Evolutionary conservation across 1,140 invertebrate species (phyloP), one percentile per base, ranked within the genome.

Genomic region (Zaprionus kolodkinae): DNA sequence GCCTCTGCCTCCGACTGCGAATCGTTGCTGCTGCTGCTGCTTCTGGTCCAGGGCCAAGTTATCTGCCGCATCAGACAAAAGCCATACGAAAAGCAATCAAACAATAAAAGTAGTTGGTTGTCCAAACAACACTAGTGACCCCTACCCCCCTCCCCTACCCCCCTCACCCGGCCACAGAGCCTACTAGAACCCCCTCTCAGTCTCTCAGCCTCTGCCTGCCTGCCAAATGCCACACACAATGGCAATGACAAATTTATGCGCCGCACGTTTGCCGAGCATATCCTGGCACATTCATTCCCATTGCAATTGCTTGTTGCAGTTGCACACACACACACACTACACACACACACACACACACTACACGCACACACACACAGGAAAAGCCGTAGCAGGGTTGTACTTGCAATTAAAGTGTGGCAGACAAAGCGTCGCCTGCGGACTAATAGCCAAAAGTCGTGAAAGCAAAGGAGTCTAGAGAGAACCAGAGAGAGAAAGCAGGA

Each of bases 31-130:
- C 45, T 50, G 45, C 15, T 50, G 27, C 27, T 30, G 27, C 27
- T 3, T 30, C 27, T 30, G 27, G 27, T 30, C 27, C 27, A 30
- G 30, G 48, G 59, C 67, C 68, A 63, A 63, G 60, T 50, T 55
- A 56, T 45, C 68, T 71, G 60, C 36, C 68, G 60, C 60, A 71
- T 71, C 68, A 71, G 55, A 71, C 68, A 62, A 63, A 71, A 63
- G 50, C 68, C 52, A 62, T 71, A 56, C 59, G 50, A 71, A 71
- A 71, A 71, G 68, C 68, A 71, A 71, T 71, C 59, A 71, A 71
- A 71, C 68, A 71, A 71, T 71, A 71, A 71, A 69, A 69, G 67
- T 69, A 69, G 65, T 68, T 59, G 65, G 65, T 59, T 68, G 65
- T 61, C 36, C 67, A 54, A 71, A 71, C 68, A 45, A 63, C n/a